A percentile compares a stretch with the other conserved stretches of the same genome.
phyloP scores from a whole-genome alignment of 2,888 invertebrate species.

The Zootermopsis nevadensis region DNA sequence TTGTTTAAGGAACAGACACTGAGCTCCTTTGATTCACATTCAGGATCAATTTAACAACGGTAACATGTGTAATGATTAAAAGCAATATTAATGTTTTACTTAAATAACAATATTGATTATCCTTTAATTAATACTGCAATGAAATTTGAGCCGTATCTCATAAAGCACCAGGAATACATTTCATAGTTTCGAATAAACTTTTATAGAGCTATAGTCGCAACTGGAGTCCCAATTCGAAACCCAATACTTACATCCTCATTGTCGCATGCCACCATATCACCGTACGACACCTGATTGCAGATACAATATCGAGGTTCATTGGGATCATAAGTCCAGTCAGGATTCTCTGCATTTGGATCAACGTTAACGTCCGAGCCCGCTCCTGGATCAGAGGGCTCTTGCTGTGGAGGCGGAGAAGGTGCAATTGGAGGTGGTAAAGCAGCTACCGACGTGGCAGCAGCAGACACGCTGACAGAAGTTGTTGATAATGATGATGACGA shows the following conservation, averaged over 20 bases:
- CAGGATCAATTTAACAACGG: too few species aligned
- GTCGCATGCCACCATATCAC: constrained; percentile 99
- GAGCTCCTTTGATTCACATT: too few species aligned
- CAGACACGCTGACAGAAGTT: background rate
- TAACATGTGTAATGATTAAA: too few species aligned
- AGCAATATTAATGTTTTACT: too few species aligned
- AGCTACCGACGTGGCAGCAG: background rate
- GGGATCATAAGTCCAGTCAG: constrained; percentile 93
- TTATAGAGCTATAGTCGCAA: too few species aligned
- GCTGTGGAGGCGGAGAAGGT: constrained; percentile 63
- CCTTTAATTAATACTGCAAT: too few species aligned
- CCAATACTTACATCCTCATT: constrained; percentile 85
- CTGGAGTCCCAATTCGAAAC: constrained; percentile 11
- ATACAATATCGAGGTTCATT: constrained; percentile 97
- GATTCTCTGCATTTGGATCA: constrained; percentile 56
- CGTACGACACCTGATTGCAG: constrained; percentile 97
- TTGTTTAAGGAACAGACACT: too few species aligned
- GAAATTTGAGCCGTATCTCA: too few species aligned
- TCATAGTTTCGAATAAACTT: too few species aligned
- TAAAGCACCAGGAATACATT: too few species aligned
- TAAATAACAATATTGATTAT: too few species aligned
- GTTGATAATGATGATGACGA: background rate
- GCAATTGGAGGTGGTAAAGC: constrained; percentile 56
- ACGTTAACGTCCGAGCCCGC: constrained; percentile 73
- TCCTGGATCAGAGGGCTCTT: constrained; percentile 64